phyloP scores from a whole-genome alignment of 2,888 invertebrate genomes.

The Andrena fulva region DNA sequence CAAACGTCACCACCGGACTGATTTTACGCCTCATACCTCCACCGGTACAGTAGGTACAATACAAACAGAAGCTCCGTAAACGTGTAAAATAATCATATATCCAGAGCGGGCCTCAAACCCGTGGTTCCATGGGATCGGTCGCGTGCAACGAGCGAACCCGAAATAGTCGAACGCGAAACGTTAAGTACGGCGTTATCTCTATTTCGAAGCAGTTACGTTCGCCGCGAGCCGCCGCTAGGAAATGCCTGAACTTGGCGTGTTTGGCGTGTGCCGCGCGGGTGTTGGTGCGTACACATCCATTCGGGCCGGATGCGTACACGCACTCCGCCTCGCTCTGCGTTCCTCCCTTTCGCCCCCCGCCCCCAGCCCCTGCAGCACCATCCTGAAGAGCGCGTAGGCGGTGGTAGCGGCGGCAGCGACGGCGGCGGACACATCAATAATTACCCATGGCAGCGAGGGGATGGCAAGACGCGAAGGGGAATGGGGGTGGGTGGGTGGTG shows the following conservation, averaged over 20 bases:
- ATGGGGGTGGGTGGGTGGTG: slow-evolving; percentile 47
- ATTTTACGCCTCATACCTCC: no score
- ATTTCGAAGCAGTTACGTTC: slow-evolving; percentile 27
- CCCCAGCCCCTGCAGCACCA: slow-evolving; percentile 28
- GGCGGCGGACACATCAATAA: slow-evolving; percentile 84
- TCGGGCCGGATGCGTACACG: slow-evolving; percentile 63
- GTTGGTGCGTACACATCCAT: slow-evolving; percentile 61
- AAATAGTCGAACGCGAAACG: slow-evolving; percentile 27
- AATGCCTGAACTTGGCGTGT: slow-evolving; percentile 59
- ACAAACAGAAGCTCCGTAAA: no score
- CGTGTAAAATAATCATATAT: neutral
- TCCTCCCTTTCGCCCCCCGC: neutral
- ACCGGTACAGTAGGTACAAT: no score
- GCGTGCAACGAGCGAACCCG: slow-evolving; percentile 19
- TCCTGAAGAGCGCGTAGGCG: slow-evolving; percentile 68
- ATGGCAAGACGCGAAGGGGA: slow-evolving; percentile 74
- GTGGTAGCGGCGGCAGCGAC: slow-evolving; percentile 73
- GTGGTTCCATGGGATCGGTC: neutral
- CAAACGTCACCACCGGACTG: no score
- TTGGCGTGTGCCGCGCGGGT: slow-evolving; percentile 46
- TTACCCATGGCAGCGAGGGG: slow-evolving; percentile 82
- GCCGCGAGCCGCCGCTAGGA: slow-evolving; percentile 6
- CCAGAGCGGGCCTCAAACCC: neutral
- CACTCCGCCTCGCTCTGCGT: slow-evolving; percentile 60
- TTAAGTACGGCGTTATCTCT: slow-evolving; percentile 40